Evolutionary conservation across 2,888 invertebrate species (phyloP), one percentile per base, ranked within the genome.

Genomic region (Caenorhabditis virilis): DNA sequence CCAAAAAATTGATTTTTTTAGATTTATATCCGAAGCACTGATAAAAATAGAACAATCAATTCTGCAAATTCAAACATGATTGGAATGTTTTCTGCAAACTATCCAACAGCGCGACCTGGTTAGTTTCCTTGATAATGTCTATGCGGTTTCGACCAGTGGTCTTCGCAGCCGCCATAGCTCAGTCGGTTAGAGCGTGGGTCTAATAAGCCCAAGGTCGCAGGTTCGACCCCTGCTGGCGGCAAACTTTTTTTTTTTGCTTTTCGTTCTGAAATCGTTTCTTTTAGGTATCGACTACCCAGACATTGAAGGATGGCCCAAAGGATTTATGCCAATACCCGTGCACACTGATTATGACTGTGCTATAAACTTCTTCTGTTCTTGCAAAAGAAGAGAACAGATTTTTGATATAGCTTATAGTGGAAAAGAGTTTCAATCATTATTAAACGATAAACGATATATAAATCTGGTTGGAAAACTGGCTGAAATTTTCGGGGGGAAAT

Each of bases 1-100:
- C 13, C 30, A 30, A 30, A 42, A 22, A 42, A 23, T 18, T 15
- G 22, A 16, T 47, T 16, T 20, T 49, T 66, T n/a, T 87, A 90
- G 80, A 87, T 90, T 48, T 86, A 87, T 73, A 84, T 90, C 1
- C 85, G 86, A 54, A 90, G 91, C 41, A 92, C 93, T 0, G 91
- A 92, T 85, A 89, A 90, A 6, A 92, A 93, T 84, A 88, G 93
- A 20, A 91, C 93, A 0, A 85, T 93, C 5, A 84, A 84, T 83
- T 84, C 83, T 53, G 84, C 84, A 3, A 77, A 82, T 55, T 73
- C 80, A 27, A 82, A 84, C 58, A 72, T 85, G 56, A 16, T 41
- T 5, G 49, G 45, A n/a, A 59, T 61, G 67, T 50, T 30, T 30
- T 30, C 30, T 9, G 6, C 30, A 30, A 30, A 30, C 13, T 9